These are phyloP conservation scores for Acipenser oxyrinchus DNA, from an alignment of 2,797 vertebrate species.

Conservation along the genomic window DNA sequence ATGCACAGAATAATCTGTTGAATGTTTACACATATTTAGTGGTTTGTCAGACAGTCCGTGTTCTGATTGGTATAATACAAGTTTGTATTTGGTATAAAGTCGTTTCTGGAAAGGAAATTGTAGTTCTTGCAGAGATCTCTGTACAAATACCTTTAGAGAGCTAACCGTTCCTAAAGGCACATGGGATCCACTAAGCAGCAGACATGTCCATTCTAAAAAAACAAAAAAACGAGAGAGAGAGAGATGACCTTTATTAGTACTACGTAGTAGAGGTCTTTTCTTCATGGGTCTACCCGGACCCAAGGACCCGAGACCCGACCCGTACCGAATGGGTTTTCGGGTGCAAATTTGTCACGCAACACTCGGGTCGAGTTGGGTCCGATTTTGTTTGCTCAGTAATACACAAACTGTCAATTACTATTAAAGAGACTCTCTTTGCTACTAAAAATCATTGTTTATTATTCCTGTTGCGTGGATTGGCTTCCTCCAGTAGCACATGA, in stretches of 20 bases:
- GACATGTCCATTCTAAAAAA: slow-evolving; percentile 83
- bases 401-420: too few relatives aligned
- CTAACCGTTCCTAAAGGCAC: slow-evolving; percentile 89
- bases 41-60: slow-evolving; percentile 45
- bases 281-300: too few relatives aligned
- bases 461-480: too few relatives aligned
- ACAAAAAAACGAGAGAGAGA: slow-evolving; percentile 24
- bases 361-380: too few relatives aligned
- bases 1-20: slow-evolving; percentile 35
- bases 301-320: too few relatives aligned
- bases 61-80: slow-evolving; percentile 62
- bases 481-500: too few relatives aligned
- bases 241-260: neutral
- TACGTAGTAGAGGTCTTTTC: too few relatives aligned
- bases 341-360: too few relatives aligned
- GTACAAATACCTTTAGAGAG: slow-evolving; percentile 56
- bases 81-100: slow-evolving; percentile 80
- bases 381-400: too few relatives aligned
- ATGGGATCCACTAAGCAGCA: slow-evolving; percentile 98
- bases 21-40: slow-evolving; percentile 33
- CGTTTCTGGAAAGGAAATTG: slow-evolving; percentile 47
- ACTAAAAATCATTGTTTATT: too few relatives aligned
- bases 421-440: too few relatives aligned
- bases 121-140: slow-evolving; percentile 57
- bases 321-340: too few relatives aligned